A percentile compares a stretch with the other conserved stretches of the same genome.
These are phyloP conservation scores for Uropetala carovei DNA, from an alignment of 2,888 invertebrate genomes.

Conservation along the genomic window DNA sequence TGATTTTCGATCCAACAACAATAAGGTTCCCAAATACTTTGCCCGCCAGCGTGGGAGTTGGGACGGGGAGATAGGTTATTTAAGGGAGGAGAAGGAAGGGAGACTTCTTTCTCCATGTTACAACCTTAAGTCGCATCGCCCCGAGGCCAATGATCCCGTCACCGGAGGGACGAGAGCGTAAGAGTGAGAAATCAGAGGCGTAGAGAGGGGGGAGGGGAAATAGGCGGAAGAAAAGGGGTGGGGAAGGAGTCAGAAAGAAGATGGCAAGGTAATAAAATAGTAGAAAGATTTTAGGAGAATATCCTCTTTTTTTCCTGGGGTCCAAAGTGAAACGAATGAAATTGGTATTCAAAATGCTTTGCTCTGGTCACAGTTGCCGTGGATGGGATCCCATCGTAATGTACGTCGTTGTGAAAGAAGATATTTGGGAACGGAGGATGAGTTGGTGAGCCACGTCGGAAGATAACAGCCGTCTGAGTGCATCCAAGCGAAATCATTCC, in stretches of 20 bases:
- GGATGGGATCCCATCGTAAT: not conserved
- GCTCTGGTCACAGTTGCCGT: not conserved
- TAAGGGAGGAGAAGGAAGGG: not conserved
- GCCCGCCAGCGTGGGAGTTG: no score
- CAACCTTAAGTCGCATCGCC: not conserved
- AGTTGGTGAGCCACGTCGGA: not conserved
- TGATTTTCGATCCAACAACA: not conserved
- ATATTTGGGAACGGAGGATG: not conserved
- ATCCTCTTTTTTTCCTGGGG: not conserved
- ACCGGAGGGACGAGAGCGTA: not conserved
- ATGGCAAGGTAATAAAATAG: not conserved
- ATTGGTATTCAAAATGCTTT: not conserved
- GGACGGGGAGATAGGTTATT: not conserved
- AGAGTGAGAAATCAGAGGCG: not conserved
- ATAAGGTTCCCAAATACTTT: not conserved
- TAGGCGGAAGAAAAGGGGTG: not conserved
- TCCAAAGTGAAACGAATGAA: not conserved
- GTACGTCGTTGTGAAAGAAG: not conserved
- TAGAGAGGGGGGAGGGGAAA: not conserved
- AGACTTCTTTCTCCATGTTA: not conserved
- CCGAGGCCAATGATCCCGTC: not conserved
- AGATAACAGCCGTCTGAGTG: conserved; percentile 27
- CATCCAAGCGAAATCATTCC: conserved; percentile 42
- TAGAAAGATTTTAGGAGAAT: not conserved
- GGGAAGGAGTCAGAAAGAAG: not conserved